Conservation (phyloP, 2,888 invertebrate genomes). For the Campaea margaritaria region DNA sequence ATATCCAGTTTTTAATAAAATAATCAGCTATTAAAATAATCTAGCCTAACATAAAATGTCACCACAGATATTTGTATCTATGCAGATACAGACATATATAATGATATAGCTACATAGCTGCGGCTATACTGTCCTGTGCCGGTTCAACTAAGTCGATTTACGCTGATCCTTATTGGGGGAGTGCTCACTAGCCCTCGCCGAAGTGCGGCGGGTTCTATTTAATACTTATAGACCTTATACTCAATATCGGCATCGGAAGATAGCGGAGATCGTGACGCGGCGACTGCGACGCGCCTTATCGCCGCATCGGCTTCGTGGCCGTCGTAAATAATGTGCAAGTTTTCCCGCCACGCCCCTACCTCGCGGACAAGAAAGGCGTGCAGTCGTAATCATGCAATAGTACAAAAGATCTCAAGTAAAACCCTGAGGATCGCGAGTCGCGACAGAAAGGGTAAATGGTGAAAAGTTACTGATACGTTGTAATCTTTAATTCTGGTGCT, state of each 20-base stretch:
- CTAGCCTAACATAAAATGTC: no score
- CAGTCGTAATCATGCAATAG: neutral
- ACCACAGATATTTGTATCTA: no score
- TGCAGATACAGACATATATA: no score
- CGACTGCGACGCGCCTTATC: conserved; percentile 84
- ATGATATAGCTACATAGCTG: no score
- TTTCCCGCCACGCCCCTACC: conserved; percentile 81
- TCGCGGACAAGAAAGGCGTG: conserved; percentile 61
- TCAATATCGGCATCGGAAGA: conserved; percentile 77
- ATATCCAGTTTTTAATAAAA: conserved; percentile 8
- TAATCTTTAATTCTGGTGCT: no score
- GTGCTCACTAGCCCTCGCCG: conserved; percentile 40
- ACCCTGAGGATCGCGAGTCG: no score
- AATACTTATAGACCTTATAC: conserved; percentile 69
- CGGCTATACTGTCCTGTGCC: conserved; percentile 8
- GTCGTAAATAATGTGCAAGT: conserved; percentile 84
- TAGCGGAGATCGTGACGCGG: conserved; percentile 83
- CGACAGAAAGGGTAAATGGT: no score
- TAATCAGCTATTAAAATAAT: neutral
- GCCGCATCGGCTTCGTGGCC: conserved; percentile 82
- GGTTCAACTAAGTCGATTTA: conserved; percentile 45
- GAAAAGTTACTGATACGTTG: no score
- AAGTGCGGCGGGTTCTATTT: conserved; percentile 54
- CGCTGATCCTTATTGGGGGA: conserved; percentile 59
- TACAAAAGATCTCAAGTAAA: no score